Evolutionary conservation across 2,888 invertebrate genomes (phyloP).

Genomic region (Tethea ocularis): DNA sequence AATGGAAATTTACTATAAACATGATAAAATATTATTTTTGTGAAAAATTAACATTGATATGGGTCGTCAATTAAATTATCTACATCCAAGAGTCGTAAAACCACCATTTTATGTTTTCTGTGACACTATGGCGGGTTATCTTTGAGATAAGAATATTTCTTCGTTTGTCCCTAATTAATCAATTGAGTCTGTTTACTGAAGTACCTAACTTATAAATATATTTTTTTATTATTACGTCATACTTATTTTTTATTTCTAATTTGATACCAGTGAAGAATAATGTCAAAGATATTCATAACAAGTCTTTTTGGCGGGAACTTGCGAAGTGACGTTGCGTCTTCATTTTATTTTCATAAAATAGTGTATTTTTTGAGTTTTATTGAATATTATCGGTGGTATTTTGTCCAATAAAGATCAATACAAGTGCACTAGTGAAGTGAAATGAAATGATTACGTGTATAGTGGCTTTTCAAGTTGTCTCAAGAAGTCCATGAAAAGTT

Average conservation of each 20-base stretch:
- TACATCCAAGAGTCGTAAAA: conserved; percentile 41
- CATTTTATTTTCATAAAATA: too few relatives aligned
- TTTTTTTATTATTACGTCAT: background rate
- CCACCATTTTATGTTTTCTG: conserved; percentile 48
- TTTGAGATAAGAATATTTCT: conserved; percentile 39
- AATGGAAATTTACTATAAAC: too few relatives aligned
- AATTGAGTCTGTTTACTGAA: background rate
- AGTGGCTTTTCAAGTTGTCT: too few relatives aligned
- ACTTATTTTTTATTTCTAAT: background rate
- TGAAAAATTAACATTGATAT: background rate
- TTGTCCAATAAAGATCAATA: too few relatives aligned
- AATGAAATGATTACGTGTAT: too few relatives aligned
- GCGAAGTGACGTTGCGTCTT: too few relatives aligned
- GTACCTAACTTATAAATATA: background rate
- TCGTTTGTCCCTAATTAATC: conserved; percentile 12
- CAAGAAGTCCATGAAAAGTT: too few relatives aligned
- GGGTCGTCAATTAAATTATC: conserved; percentile 41
- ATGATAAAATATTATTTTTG: conserved; percentile 9
- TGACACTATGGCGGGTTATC: conserved; percentile 53
- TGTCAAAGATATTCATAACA: background rate
- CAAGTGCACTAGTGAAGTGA: too few relatives aligned
- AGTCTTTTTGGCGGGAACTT: too few relatives aligned
- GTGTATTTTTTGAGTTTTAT: too few relatives aligned
- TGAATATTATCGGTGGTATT: too few relatives aligned
- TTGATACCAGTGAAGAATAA: background rate